Conservation (phyloP, 2,797 vertebrate species). For the Masticophis lateralis region DNA sequence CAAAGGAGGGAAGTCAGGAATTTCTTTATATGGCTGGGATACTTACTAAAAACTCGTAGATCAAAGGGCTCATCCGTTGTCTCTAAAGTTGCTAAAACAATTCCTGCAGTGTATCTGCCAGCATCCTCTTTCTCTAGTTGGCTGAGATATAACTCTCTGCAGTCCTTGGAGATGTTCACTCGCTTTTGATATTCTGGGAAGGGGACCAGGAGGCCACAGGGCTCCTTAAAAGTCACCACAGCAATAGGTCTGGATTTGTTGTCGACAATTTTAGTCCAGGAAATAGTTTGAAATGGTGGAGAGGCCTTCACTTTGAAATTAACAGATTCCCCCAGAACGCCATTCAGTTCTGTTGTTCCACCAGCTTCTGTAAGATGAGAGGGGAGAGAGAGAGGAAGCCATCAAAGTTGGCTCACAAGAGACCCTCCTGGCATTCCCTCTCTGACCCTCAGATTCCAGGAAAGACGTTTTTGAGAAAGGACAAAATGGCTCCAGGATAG, state of each 20-base stretch:
- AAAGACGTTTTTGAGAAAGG: background rate
- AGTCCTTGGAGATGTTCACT: background rate
- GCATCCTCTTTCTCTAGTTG: background rate
- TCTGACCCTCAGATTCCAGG: no score
- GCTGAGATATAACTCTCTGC: background rate
- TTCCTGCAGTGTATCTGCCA: rapidly evolving
- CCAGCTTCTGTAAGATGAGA: background rate
- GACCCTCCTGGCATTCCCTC: no score
- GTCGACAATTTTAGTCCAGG: rapidly evolving
- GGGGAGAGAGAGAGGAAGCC: background rate
- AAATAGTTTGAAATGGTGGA: rapidly evolving
- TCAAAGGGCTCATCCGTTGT: rapidly evolving
- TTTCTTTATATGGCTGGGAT: background rate
- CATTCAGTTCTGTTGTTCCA: rapidly evolving
- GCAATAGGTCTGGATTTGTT: rapidly evolving
- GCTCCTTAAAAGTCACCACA: rapidly evolving
- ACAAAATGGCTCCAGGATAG: background rate
- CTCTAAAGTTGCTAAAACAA: rapidly evolving
- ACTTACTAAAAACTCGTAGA: background rate
- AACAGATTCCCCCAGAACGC: background rate
- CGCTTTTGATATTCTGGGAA: rapidly evolving
- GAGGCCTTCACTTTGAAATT: background rate
- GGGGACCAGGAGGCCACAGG: rapidly evolving
- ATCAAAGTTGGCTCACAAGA: background rate
- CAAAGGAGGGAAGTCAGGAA: background rate